Evolutionary conservation across 2,797 vertebrate genomes (phyloP).

Genomic region (Parambassis ranga): DNA sequence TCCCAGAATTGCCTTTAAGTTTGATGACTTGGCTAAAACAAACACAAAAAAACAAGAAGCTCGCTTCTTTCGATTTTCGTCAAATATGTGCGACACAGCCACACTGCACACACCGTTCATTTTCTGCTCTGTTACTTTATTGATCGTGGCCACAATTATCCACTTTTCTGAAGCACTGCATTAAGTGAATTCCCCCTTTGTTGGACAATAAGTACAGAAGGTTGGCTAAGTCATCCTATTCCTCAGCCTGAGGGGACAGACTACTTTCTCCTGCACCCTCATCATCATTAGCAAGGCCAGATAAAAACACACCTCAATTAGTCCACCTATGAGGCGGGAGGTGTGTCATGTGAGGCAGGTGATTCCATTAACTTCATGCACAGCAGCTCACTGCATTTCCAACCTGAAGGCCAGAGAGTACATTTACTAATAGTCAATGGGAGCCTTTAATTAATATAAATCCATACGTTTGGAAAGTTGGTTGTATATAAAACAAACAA

Average conservation of each 20-base stretch:
- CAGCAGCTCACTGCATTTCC: constrained; percentile 13
- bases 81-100: constrained; percentile 61
- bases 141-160: constrained; percentile 88
- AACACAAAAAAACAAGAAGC: constrained; percentile 54
- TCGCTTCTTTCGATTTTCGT: constrained; percentile 56
- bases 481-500: too few species aligned
- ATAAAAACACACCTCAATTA: constrained; percentile 82
- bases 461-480: too few species aligned
- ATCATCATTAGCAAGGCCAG: constrained; percentile 81
- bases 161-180: constrained; percentile 84
- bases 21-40: constrained; percentile 50
- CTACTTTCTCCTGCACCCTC: constrained; percentile 74
- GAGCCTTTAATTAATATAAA: constrained; percentile 20
- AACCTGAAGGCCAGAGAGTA: constrained; percentile 24
- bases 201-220: constrained; percentile 88
- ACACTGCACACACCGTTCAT: constrained; percentile 77
- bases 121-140: constrained; percentile 86
- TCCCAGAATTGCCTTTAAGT: constrained; percentile 21
- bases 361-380: constrained; percentile 57
- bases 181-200: constrained; percentile 86
- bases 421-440: constrained; percentile 12
- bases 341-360: constrained; percentile 41
- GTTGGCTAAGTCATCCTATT: constrained; percentile 77
- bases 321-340: constrained; percentile 66
- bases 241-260: constrained; percentile 80